Conservation (phyloP, 2,888 invertebrate species). For the Stenodera caucasica region DNA sequence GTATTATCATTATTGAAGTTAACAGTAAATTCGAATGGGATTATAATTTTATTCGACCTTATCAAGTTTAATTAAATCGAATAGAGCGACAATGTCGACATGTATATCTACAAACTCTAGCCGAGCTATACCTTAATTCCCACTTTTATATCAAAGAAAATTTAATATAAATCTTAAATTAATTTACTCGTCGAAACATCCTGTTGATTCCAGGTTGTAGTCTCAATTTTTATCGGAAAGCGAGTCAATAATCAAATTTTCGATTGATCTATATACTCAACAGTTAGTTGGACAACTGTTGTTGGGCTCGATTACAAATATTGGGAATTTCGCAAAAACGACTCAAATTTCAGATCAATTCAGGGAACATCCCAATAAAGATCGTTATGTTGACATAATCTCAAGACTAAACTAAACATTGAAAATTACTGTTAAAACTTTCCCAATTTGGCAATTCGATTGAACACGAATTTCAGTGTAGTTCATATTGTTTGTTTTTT, state of each 20-base stretch:
- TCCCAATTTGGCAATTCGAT: background rate
- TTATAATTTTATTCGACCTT: slow-evolving; percentile 1
- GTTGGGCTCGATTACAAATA: too few species aligned
- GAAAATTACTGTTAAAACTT: background rate
- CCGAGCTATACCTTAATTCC: too few species aligned
- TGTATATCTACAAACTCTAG: too few species aligned
- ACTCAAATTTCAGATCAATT: background rate
- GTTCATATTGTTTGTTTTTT: too few species aligned
- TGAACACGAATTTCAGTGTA: too few species aligned
- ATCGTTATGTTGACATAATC: background rate
- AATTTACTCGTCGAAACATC: background rate
- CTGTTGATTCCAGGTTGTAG: too few species aligned
- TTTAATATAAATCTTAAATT: background rate
- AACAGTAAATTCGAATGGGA: background rate
- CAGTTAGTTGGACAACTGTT: too few species aligned
- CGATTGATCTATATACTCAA: too few species aligned
- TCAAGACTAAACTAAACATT: background rate
- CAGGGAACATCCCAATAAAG: background rate
- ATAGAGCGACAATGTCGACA: background rate
- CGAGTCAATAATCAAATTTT: too few species aligned
- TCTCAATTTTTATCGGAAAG: too few species aligned
- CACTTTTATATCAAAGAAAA: background rate
- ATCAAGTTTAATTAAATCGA: slow-evolving; percentile 2
- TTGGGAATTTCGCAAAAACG: background rate
- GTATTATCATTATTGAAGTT: background rate